Percentiles rank a stretch among this genome's conserved stretches.
These are phyloP conservation scores for Garrulus glandarius DNA, from an alignment of 2,797 vertebrate genomes.

Conservation along the genomic window DNA sequence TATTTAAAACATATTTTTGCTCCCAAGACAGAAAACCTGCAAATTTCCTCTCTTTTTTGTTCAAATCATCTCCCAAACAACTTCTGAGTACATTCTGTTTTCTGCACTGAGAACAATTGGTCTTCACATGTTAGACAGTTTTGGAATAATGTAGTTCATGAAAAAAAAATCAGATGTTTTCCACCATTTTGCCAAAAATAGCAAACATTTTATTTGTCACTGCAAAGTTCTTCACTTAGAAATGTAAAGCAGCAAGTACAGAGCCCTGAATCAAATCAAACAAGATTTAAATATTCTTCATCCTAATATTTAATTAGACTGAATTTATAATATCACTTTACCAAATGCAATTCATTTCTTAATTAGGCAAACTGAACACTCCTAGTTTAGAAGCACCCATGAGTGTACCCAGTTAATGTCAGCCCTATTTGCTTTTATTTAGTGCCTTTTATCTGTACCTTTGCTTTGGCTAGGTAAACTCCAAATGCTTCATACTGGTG, in stretches of 20 bases:
- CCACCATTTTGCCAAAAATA: neutral
- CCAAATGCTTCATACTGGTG: neutral
- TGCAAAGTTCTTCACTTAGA: neutral
- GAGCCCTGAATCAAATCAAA: neutral
- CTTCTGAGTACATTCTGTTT: neutral
- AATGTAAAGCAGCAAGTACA: neutral
- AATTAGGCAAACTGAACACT: neutral
- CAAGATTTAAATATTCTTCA: neutral
- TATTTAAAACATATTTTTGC: neutral
- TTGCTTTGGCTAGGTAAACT: conserved; percentile 22
- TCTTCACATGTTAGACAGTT: neutral
- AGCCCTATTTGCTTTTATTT: conserved; percentile 17
- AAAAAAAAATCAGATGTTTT: neutral
- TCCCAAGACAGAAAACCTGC: neutral
- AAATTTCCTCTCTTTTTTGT: neutral
- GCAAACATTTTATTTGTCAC: neutral
- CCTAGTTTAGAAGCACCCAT: neutral
- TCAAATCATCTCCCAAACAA: neutral
- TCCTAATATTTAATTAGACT: neutral
- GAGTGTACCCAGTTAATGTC: neutral
- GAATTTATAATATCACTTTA: neutral
- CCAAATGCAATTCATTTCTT: neutral
- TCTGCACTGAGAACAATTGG: neutral
- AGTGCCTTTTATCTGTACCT: neutral
- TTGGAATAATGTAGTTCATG: neutral